Evolutionary conservation across 1,140 invertebrate species (phyloP).

Genomic region (Conus betulinus): DNA sequence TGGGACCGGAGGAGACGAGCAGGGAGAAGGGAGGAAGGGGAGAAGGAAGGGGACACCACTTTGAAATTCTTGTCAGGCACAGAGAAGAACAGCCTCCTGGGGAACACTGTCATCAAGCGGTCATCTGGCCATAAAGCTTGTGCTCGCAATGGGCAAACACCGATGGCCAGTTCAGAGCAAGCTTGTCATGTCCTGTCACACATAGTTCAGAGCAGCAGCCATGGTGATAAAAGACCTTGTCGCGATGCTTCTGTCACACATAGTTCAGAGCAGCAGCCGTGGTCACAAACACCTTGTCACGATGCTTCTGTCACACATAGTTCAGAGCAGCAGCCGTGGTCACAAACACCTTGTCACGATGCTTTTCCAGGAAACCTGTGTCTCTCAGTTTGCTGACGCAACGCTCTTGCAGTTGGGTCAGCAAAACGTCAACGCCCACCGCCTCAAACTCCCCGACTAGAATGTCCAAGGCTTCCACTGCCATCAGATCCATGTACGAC

Average conservation of each 20-base stretch:
- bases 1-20: too few species aligned
- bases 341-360: background rate
- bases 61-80: too few species aligned
- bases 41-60: too few species aligned
- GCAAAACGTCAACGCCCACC: background rate
- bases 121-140: too few species aligned
- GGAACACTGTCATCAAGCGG: too few species aligned
- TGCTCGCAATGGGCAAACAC: too few species aligned
- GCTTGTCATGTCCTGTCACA: background rate
- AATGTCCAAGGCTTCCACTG: background rate
- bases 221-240: too few species aligned
- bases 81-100: too few species aligned
- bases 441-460: background rate
- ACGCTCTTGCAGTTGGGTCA: background rate
- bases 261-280: background rate
- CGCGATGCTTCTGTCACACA: background rate
- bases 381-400: background rate
- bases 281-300: background rate
- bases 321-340: background rate
- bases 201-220: background rate
- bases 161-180: too few species aligned
- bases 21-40: too few species aligned
- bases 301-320: background rate
- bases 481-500: constrained; percentile 18
- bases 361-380: constrained; percentile 3